Conservation (phyloP, 2,888 invertebrate species). For the Gryllus longicercus region DNA sequence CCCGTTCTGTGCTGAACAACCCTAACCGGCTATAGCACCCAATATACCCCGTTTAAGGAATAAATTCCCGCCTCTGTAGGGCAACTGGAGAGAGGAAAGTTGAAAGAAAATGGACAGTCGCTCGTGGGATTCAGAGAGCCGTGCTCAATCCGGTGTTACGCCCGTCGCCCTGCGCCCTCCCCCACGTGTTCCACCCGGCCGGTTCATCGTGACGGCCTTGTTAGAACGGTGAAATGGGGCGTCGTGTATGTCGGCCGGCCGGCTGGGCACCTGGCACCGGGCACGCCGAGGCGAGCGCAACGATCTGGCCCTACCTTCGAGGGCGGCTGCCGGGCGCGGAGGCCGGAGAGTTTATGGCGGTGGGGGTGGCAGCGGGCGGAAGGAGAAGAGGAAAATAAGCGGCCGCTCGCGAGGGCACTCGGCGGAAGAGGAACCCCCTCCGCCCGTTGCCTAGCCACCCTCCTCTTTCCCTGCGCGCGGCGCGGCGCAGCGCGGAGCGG, state of each 20-base stretch:
- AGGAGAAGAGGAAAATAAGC: not conserved
- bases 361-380: not conserved
- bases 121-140: no score
- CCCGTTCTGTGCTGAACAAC: no score
- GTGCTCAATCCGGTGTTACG: no score
- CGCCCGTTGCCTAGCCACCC: not conserved
- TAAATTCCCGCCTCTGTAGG: no score
- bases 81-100: no score
- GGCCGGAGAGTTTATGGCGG: not conserved
- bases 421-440: not conserved
- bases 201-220: not conserved
- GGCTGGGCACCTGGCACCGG: no score
- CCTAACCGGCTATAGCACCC: no score
- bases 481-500: no score
- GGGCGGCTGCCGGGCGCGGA: not conserved
- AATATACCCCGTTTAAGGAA: not conserved
- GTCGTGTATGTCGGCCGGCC: not conserved
- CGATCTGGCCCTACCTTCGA: no score
- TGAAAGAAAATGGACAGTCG: no score
- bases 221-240: not conserved
- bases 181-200: not conserved
- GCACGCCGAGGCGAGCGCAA: no score
- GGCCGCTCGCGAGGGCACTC: not conserved
- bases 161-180: not conserved
- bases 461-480: not conserved